Percentiles rank a stretch among this genome's conserved stretches.
Conservation (phyloP, 2,797 vertebrate species). For the Rhabdomys pumilio region DNA sequence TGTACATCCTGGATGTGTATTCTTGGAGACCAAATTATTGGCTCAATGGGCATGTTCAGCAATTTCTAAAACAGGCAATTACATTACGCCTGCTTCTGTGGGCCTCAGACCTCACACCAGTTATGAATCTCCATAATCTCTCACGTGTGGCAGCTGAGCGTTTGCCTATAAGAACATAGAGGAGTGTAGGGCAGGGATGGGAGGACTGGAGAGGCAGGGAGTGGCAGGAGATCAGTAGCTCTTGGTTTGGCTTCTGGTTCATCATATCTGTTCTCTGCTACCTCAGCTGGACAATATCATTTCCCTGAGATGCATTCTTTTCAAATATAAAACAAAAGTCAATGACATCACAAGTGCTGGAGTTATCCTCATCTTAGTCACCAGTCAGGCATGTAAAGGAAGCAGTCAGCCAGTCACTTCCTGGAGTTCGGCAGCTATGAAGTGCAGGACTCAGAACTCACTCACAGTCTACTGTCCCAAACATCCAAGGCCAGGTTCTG, state of each 20-base stretch:
- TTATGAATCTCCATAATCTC: rapidly evolving
- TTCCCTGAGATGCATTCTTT: neutral
- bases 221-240: no score
- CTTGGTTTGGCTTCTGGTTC: no score
- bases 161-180: neutral
- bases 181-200: neutral
- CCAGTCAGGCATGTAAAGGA: no score
- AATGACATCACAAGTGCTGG: rapidly evolving
- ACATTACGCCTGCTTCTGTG: neutral
- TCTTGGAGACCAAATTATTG: neutral
- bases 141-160: no score
- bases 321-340: neutral
- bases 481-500: neutral
- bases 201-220: neutral
- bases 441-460: rapidly evolving
- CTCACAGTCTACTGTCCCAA: neutral
- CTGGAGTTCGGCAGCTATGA: no score
- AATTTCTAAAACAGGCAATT: neutral
- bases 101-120: no score
- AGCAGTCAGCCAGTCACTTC: neutral
- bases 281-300: no score
- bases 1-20: neutral
- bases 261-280: neutral
- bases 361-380: neutral
- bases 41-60: constrained; percentile 50